Evolutionary conservation across 2,797 vertebrate species (phyloP).

Genomic region (Tragelaphus eurycerus): DNA sequence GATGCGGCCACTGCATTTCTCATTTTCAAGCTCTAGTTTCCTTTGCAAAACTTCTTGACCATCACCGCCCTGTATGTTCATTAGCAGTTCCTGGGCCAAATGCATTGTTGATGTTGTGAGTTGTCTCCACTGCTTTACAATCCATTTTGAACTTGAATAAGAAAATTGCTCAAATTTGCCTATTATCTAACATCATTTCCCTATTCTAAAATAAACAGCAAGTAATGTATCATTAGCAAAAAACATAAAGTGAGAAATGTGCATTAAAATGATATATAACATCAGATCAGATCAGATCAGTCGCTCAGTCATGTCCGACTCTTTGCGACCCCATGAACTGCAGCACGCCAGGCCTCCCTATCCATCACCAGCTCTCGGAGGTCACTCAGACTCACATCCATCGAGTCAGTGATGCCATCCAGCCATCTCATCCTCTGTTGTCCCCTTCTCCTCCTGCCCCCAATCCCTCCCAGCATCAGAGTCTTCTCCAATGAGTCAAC

Average conservation of each 20-base stretch:
- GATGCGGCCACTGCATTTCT: accelerated
- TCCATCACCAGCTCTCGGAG: too few relatives aligned
- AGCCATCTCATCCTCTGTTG: too few relatives aligned
- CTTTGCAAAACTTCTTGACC: neutral
- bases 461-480: too few relatives aligned
- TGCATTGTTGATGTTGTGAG: neutral
- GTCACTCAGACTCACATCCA: too few relatives aligned
- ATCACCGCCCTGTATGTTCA: neutral
- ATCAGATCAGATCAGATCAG: too few relatives aligned
- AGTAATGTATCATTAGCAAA: neutral
- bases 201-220: neutral
- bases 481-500: too few relatives aligned
- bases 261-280: neutral
- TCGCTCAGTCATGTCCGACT: too few relatives aligned
- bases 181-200: neutral
- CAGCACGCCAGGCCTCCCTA: too few relatives aligned
- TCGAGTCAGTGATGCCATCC: too few relatives aligned
- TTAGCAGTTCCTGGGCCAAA: neutral
- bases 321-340: too few relatives aligned
- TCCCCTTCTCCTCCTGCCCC: too few relatives aligned
- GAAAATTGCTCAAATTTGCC: neutral
- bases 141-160: neutral
- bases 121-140: neutral
- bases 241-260: neutral
- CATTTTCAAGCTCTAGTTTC: neutral